Evolutionary conservation across 2,113 vertebrate species (phyloP).

Genomic region (Scartelaos histophorus): DNA sequence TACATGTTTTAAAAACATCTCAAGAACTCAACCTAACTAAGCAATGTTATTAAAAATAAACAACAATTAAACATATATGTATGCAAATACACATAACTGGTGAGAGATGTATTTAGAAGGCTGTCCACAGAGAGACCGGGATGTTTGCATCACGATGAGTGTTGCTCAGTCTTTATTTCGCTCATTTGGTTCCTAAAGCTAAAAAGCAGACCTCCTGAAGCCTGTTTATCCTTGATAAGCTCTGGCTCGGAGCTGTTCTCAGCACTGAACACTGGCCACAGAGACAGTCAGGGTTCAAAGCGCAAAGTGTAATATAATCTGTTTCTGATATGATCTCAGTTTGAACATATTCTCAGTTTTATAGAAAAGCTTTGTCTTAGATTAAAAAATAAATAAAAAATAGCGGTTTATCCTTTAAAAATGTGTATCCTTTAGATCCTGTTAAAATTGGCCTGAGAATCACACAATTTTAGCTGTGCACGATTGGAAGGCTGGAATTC

Average conservation of each 20-base stretch:
- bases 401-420: too few species aligned
- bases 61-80: too few species aligned
- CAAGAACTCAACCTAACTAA: too few species aligned
- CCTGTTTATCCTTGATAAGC: constrained; percentile 47
- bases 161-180: constrained; percentile 47
- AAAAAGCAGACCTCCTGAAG: constrained; percentile 46
- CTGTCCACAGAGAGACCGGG: constrained; percentile 26
- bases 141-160: constrained; percentile 42
- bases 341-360: background rate
- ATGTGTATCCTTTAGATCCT: background rate
- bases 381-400: background rate
- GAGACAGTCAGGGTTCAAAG: constrained; percentile 12
- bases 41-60: too few species aligned
- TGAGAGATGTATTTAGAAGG: background rate
- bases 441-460: background rate
- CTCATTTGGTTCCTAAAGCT: constrained; percentile 58
- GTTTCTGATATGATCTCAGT: background rate
- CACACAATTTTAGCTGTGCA: background rate
- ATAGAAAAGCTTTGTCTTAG: background rate
- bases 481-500: background rate
- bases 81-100: too few species aligned
- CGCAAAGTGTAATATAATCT: constrained; percentile 1
- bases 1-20: background rate
- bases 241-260: constrained; percentile 24
- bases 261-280: constrained; percentile 1